Evolutionary conservation across 2,113 vertebrate genomes (phyloP), one percentile per base, ranked within the genome.

Genomic region (Calyptommatus sinebrachiatus): DNA sequence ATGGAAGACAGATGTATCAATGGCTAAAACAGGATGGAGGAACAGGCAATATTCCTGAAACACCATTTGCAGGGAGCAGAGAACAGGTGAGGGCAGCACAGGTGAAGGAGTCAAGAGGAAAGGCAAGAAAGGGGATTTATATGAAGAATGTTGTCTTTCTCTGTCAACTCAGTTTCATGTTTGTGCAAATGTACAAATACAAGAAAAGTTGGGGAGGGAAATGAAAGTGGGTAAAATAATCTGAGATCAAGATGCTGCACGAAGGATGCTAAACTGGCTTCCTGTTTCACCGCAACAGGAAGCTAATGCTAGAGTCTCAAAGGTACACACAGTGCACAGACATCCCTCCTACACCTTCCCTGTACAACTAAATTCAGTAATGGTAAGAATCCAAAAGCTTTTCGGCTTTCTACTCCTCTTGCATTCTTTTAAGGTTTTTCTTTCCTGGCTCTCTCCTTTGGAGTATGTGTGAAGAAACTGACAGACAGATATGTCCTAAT

Each of bases 241-340:
- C 5, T n/a, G 72, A 26, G 79, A 31, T 5, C 35, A 12, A 10
- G n/a, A 70, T 29, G 70, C 45, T 35, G n/a, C 50, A 69, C 48
- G 14, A 63, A 7, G 60, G 35, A 57, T 26, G 35, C 72, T 31
- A 46, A 76, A 26, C 48, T 61, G 79, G 53, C 66, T 81, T 81
- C 79, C 79, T 75, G 79, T 76, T 70, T 76, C 72, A 69, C 73
- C n/a, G 10, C 66, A 21, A 69, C 65, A 67, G 66, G 72, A 75
- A 69, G 29, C 46, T 35, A 65, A 8, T 28, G 73, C 60, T 21
- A 70, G 63, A 74, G 24, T n/a, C 66, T 41, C 9, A 26, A 81
- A 76, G 79, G 73, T 81, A 22, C 72, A 20, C 61, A 28, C 5
- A 10, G 50, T 66, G 12, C 62, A 29, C 5, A 53, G 72, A 62